Percentiles rank a stretch among this genome's conserved stretches.
Conservation (phyloP, 2,888 invertebrate species). For the Noctua comes region DNA sequence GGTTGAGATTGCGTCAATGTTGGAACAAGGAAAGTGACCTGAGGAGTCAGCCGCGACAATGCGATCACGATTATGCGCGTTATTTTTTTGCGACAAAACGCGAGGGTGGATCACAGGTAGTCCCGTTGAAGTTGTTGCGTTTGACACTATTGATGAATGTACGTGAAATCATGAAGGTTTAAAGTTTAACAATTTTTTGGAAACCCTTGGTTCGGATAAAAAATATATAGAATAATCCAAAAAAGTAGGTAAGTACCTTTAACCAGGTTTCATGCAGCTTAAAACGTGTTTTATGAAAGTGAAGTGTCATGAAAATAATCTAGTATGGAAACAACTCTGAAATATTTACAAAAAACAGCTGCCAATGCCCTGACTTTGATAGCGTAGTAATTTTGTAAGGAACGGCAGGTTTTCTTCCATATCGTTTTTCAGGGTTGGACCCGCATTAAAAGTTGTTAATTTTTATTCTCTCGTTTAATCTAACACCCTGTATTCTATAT, state of each 20-base stretch:
- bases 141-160: constrained; percentile 44
- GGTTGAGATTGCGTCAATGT: constrained; percentile 41
- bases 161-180: constrained; percentile 14
- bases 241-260: not conserved
- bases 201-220: not conserved
- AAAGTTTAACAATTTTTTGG: not conserved
- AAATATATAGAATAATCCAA: not conserved
- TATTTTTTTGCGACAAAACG: constrained; percentile 74
- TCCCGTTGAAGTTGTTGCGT: constrained; percentile 56
- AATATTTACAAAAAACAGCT: not conserved
- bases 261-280: not conserved
- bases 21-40: constrained; percentile 68
- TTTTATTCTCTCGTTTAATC: no score
- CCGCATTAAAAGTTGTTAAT: not conserved
- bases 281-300: not conserved
- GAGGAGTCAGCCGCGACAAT: constrained; percentile 70
- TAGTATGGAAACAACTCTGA: not conserved
- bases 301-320: no score
- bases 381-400: not conserved
- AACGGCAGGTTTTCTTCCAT: not conserved
- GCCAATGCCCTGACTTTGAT: not conserved
- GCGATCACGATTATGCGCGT: constrained; percentile 73
- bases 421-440: not conserved
- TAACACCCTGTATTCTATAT: not conserved
- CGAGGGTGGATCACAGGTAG: constrained; percentile 67